Evolutionary conservation across 2,113 vertebrate genomes (phyloP).

Genomic region (Accipiter cooperii): DNA sequence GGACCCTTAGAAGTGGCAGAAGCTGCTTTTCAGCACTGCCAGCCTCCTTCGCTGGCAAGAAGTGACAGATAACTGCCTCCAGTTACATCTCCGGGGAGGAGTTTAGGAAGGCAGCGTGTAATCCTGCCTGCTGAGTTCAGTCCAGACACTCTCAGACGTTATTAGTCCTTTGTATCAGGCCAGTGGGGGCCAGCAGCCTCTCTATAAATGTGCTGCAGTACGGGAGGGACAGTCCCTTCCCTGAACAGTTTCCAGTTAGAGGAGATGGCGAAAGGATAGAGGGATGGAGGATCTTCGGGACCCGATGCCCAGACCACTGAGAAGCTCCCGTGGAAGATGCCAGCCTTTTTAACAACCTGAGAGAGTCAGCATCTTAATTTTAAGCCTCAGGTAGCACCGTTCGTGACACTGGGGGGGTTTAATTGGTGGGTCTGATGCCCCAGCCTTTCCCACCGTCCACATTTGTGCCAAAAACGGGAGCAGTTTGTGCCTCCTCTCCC

Average conservation of each 20-base stretch:
- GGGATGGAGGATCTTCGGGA: accelerated
- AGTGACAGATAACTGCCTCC: background rate
- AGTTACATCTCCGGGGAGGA: background rate
- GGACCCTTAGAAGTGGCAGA: background rate
- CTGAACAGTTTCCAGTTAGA: background rate
- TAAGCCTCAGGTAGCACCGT: background rate
- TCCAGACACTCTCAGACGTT: background rate
- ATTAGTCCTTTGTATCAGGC: background rate
- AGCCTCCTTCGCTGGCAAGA: background rate
- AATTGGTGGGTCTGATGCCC: accelerated
- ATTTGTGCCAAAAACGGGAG: accelerated
- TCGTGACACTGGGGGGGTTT: background rate
- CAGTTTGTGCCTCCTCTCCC: background rate
- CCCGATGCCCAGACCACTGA: background rate
- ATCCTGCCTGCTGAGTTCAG: conserved; percentile 1
- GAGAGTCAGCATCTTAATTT: background rate
- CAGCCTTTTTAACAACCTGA: background rate
- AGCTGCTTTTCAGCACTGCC: background rate
- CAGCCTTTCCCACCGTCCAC: background rate
- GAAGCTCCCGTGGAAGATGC: background rate
- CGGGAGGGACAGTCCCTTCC: background rate
- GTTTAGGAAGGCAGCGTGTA: background rate
- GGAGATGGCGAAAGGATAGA: background rate
- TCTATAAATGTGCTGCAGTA: background rate
- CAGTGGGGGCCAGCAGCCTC: background rate